Conservation (phyloP, 2,888 invertebrate species). For the Xestia xanthographa region DNA sequence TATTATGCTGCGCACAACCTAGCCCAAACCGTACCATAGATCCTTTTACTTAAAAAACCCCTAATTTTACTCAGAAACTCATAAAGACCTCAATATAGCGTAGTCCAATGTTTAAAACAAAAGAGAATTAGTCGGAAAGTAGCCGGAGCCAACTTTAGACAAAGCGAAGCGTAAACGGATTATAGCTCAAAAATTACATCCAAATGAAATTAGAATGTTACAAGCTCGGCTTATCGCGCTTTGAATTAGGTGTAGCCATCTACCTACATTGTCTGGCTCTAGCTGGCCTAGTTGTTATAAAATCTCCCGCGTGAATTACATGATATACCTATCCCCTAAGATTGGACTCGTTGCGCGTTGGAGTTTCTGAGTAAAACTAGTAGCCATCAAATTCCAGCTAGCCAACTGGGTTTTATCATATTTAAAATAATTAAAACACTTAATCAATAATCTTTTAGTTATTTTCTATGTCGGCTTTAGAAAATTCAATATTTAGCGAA, state of each 20-base stretch:
- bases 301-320: constrained; percentile 34
- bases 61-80: not conserved
- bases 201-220: constrained; percentile 36
- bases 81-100: not conserved
- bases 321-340: constrained; percentile 4
- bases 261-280: constrained; percentile 18
- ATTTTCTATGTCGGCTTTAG: not conserved
- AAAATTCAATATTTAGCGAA: not conserved
- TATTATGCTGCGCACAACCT: not conserved
- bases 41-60: not conserved
- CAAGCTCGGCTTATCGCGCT: constrained; percentile 7
- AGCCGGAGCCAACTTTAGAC: not conserved
- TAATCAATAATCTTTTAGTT: not conserved
- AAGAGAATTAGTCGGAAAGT: constrained; percentile 3
- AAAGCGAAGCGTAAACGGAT: constrained; percentile 10
- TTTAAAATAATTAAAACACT: no score
- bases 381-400: no score
- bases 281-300: constrained; percentile 40
- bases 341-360: not conserved
- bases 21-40: not conserved
- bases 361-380: not conserved
- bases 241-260: constrained; percentile 33
- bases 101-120: constrained; percentile 2
- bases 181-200: constrained; percentile 33
- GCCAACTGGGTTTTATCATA: not conserved